These are phyloP conservation scores for Coenobita brevimanus DNA, from an alignment of 1,140 invertebrate genomes.

Conservation along the genomic window DNA sequence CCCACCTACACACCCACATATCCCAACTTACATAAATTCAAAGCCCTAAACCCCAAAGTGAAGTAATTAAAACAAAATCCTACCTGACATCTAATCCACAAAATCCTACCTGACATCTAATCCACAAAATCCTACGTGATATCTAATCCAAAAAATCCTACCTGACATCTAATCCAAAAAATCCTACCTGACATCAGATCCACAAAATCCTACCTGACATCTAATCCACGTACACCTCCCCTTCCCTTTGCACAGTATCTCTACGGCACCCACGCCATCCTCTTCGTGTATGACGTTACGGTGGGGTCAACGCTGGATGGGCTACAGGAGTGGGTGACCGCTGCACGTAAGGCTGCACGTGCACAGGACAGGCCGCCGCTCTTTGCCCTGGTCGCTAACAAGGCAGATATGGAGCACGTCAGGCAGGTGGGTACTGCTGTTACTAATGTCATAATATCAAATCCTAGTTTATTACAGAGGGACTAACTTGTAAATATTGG, in stretches of 20 bases:
- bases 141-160: too few relatives aligned
- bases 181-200: too few relatives aligned
- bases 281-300: constrained; percentile 91
- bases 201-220: too few relatives aligned
- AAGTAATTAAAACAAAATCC: too few relatives aligned
- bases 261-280: constrained; percentile 76
- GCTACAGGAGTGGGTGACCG: constrained; percentile 82
- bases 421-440: constrained; percentile 44
- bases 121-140: background rate
- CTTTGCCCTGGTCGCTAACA: constrained; percentile 88
- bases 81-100: too few relatives aligned
- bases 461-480: too few relatives aligned
- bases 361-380: constrained; percentile 78
- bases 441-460: background rate
- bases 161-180: too few relatives aligned
- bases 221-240: background rate
- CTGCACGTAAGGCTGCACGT: constrained; percentile 78
- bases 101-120: too few relatives aligned
- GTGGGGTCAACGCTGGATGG: constrained; percentile 87
- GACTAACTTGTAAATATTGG: too few relatives aligned
- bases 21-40: too few relatives aligned
- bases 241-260: constrained; percentile 76
- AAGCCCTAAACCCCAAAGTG: too few relatives aligned
- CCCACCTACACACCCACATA: too few relatives aligned
- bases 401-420: constrained; percentile 87